phyloP scores from a whole-genome alignment of 2,888 invertebrate species.

The Drosophila phalerata region DNA sequence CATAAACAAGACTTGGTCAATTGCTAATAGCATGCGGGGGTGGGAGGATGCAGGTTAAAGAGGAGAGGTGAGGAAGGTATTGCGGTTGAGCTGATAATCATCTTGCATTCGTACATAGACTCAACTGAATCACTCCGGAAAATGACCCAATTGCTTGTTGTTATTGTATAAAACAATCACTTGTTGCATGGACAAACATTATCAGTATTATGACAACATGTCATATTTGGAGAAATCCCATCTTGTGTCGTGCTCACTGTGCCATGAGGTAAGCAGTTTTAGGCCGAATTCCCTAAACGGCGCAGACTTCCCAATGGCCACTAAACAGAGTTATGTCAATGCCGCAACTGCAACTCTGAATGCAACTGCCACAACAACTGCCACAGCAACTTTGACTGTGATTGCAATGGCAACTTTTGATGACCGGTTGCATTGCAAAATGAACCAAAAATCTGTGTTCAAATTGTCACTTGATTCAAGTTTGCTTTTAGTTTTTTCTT shows the following conservation, averaged over 20 bases:
- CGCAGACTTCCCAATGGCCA: slow-evolving; percentile 12
- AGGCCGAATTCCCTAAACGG: slow-evolving; percentile 60
- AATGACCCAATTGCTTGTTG: slow-evolving; percentile 8
- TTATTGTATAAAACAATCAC: slow-evolving; percentile 57
- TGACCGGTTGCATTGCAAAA: slow-evolving; percentile 67
- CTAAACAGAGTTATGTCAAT: slow-evolving; percentile 38
- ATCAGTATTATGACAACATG: slow-evolving; percentile 38
- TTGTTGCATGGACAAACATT: slow-evolving; percentile 50
- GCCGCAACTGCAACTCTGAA: slow-evolving; percentile 23
- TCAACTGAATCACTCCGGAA: slow-evolving; percentile 15
- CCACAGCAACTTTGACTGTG: slow-evolving; percentile 10
- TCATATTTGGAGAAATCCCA: slow-evolving; percentile 15
- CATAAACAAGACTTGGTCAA: slow-evolving; percentile 62
- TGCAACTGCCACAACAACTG: slow-evolving; percentile 30
- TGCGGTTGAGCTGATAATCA: slow-evolving; percentile 18
- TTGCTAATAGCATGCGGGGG: slow-evolving; percentile 60
- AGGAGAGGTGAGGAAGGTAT: not conserved
- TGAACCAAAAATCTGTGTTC: too few species aligned
- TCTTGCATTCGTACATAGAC: slow-evolving; percentile 7
- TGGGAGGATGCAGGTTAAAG: not conserved
- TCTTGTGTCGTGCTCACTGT: slow-evolving; percentile 47
- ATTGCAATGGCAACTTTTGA: not conserved
- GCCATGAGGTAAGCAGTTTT: slow-evolving; percentile 55
- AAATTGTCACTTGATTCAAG: too few species aligned
- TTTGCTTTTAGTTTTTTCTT: too few species aligned